These are phyloP conservation scores for Volucella inflata DNA, from an alignment of 2,888 invertebrate genomes.

Conservation along the genomic window DNA sequence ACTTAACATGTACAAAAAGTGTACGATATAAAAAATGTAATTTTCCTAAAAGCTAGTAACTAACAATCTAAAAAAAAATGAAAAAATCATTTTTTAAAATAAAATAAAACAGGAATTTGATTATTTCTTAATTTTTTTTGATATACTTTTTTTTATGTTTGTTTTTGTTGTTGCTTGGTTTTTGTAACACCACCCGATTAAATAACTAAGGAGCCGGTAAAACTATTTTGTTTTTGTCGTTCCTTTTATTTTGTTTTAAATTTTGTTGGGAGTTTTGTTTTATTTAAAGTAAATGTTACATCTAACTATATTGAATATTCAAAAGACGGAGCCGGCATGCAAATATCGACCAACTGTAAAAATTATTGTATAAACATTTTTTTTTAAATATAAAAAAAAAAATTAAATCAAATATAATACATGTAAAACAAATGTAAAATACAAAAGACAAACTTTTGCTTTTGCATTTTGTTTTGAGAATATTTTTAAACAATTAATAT, in stretches of 20 bases:
- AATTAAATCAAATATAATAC: constrained; percentile 66
- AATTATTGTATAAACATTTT: constrained; percentile 79
- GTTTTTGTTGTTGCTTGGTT: neutral
- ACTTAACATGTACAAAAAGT: constrained; percentile 64
- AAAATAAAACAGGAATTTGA: constrained; percentile 39
- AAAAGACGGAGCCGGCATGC: constrained; percentile 85
- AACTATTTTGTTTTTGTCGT: constrained; percentile 25
- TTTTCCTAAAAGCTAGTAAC: constrained; percentile 34
- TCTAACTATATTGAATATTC: constrained; percentile 78
- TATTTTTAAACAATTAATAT: constrained; percentile 64
- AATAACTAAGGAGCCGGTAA: constrained; percentile 26
- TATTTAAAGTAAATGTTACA: constrained; percentile 49
- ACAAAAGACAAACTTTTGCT: too few relatives aligned
- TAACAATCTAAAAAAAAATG: constrained; percentile 43
- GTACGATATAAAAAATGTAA: constrained; percentile 41
- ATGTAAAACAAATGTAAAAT: constrained; percentile 35
- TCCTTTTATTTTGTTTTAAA: constrained; percentile 31
- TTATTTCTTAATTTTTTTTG: neutral
- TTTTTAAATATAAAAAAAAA: constrained; percentile 62
- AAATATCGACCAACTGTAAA: constrained; percentile 85
- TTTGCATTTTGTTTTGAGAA: too few relatives aligned
- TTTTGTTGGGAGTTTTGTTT: constrained; percentile 24
- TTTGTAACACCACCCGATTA: constrained; percentile 54
- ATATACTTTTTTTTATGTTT: constrained; percentile 11
- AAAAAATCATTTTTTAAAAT: constrained; percentile 28